Conservation (phyloP, 2,797 vertebrate genomes). For the Myotis planiceps region DNA sequence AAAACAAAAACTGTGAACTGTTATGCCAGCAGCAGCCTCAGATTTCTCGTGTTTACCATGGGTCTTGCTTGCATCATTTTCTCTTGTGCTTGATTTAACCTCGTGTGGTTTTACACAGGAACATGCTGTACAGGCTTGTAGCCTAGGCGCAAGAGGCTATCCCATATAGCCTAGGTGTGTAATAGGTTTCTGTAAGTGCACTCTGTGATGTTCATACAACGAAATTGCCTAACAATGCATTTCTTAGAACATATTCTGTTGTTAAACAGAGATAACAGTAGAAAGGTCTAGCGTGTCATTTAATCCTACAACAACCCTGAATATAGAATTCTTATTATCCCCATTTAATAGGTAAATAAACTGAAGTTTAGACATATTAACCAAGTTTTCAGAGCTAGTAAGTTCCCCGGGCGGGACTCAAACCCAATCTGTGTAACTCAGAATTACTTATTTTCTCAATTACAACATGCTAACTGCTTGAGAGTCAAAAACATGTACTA, state of each 20-base stretch:
- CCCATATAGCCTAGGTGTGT: neutral
- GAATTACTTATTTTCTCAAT: neutral
- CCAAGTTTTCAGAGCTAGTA: neutral
- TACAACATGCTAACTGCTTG: neutral
- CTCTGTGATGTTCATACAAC: neutral
- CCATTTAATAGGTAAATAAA: neutral
- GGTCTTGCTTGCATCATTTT: neutral
- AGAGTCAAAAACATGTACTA: neutral
- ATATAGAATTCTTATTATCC: conserved; percentile 6
- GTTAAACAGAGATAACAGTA: neutral
- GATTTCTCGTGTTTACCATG: neutral
- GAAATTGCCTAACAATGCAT: neutral
- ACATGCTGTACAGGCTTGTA: neutral
- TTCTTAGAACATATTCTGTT: neutral
- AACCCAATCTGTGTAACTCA: neutral
- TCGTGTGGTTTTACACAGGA: neutral
- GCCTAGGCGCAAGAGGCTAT: neutral
- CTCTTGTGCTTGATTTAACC: neutral
- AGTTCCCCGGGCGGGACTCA: neutral
- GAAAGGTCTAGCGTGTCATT: neutral
- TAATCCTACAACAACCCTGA: neutral
- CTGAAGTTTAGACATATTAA: neutral
- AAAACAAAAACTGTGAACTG: neutral
- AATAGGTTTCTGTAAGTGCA: neutral
- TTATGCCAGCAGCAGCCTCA: neutral